These are phyloP conservation scores for Poecilia picta DNA, from an alignment of 2,797 vertebrate species.

Conservation along the genomic window DNA sequence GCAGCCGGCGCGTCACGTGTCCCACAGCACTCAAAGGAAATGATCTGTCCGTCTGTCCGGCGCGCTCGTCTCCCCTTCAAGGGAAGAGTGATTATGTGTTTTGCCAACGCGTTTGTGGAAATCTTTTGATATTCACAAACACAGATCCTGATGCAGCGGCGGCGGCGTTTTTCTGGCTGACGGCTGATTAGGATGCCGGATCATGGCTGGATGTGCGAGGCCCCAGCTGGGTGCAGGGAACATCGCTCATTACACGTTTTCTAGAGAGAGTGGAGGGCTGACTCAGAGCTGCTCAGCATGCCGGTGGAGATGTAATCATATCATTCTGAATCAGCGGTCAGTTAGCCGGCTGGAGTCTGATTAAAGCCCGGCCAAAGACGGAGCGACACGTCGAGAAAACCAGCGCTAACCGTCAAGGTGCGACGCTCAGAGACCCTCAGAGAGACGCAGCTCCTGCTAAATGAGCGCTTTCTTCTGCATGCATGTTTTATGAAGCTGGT, in stretches of 20 bases:
- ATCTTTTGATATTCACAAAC: conserved; percentile 83
- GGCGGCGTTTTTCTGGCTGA: conserved; percentile 70
- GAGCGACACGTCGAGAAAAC: conserved; percentile 78
- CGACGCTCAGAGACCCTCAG: conserved; percentile 37
- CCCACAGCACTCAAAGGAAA: conserved; percentile 39
- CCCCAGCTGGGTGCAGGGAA: conserved; percentile 83
- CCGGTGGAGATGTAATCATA: conserved; percentile 83
- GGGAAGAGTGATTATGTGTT: conserved; percentile 81
- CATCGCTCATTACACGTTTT: conserved; percentile 84
- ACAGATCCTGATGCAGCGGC: conserved; percentile 75
- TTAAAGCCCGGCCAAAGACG: conserved; percentile 75
- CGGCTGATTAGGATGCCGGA: conserved; percentile 84
- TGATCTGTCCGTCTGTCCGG: conserved; percentile 36
- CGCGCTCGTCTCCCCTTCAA: conserved; percentile 40
- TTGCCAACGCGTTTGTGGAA: conserved; percentile 78
- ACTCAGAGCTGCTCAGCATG: conserved; percentile 75
- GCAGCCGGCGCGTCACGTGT: conserved; percentile 26
- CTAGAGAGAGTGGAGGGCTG: conserved; percentile 56
- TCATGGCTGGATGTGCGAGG: conserved; percentile 80
- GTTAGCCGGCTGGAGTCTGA: conserved; percentile 75
- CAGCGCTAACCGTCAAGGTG: conserved; percentile 71
- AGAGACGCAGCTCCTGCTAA: conserved; percentile 42
- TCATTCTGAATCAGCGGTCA: conserved; percentile 83
- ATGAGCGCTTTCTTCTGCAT: conserved; percentile 69
- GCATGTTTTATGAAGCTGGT: conserved; percentile 80